phyloP scores from a whole-genome alignment of 1,140 invertebrate species.

The Drepana arcuata region DNA sequence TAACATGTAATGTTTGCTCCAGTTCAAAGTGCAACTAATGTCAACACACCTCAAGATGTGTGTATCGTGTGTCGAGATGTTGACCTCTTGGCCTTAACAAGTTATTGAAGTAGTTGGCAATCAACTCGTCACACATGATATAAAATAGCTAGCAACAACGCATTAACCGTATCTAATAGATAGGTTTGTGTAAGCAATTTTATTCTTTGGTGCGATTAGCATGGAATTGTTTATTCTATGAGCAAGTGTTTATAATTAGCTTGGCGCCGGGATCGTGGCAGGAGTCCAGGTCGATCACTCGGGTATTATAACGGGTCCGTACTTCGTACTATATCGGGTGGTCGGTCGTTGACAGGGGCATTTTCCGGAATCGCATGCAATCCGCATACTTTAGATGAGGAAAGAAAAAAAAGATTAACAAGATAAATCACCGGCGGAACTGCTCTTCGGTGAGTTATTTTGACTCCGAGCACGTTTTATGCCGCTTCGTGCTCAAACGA shows the following conservation, averaged over 20 bases:
- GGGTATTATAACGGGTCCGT: constrained; percentile 48
- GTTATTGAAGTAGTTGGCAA: constrained; percentile 16
- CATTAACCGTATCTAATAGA: constrained; percentile 12
- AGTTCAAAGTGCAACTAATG: too few relatives aligned
- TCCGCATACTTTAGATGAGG: constrained; percentile 24
- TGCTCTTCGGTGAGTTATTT: too few relatives aligned
- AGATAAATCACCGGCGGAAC: constrained; percentile 2
- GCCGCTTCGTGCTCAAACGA: too few relatives aligned
- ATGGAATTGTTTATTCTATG: constrained; percentile 39
- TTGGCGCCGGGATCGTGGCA: constrained; percentile 43
- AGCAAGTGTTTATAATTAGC: constrained; percentile 49
- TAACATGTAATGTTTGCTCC: too few relatives aligned
- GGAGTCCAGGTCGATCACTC: constrained; percentile 64
- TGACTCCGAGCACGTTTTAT: too few relatives aligned
- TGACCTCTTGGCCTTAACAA: constrained; percentile 10
- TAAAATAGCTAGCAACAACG: constrained; percentile 17
- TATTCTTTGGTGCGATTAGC: constrained; percentile 32
- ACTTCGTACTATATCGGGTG: constrained; percentile 39
- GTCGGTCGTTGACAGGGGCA: constrained; percentile 57
- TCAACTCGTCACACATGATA: constrained; percentile 20
- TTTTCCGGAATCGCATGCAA: constrained; percentile 44
- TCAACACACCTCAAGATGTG: too few relatives aligned
- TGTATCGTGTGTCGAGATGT: constrained; percentile 9
- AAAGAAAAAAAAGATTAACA: constrained; percentile 6
- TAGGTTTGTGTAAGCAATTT: constrained; percentile 18